phyloP scores from a whole-genome alignment of 2,113 vertebrate species.

The Okapia johnstoni region DNA sequence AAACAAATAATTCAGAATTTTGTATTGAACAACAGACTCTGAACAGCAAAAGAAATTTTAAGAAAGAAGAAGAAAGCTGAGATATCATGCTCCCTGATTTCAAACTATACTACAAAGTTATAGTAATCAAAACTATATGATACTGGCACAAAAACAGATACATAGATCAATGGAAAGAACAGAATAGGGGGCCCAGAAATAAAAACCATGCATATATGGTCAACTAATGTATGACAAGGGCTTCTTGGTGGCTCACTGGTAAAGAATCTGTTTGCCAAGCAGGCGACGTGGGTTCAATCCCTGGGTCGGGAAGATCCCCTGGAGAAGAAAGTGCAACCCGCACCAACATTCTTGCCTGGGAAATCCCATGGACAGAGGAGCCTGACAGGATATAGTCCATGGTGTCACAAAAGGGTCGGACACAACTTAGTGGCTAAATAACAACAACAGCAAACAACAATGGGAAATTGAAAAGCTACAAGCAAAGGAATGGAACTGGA shows the following conservation, averaged over 20 bases:
- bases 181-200: not conserved
- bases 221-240: not conserved
- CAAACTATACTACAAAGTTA: not conserved
- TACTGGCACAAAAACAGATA: not conserved
- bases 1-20: not conserved
- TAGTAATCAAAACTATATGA: not conserved
- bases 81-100: not conserved
- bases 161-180: not conserved
- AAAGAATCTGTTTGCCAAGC: not conserved
- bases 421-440: not conserved
- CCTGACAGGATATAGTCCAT: not conserved
- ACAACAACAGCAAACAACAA: not conserved
- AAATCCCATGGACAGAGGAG: not conserved
- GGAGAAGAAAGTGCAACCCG: not conserved
- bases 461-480: not conserved
- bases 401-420: fast-evolving
- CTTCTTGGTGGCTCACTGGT: not conserved
- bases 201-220: not conserved
- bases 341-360: not conserved
- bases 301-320: not conserved
- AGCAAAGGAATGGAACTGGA: not conserved
- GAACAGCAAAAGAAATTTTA: not conserved
- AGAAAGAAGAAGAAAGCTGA: not conserved
- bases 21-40: not conserved
- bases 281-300: not conserved